These are phyloP conservation scores for Halocynthia roretzi DNA, from an alignment of 23 tunicate species.

Conservation along the genomic window DNA sequence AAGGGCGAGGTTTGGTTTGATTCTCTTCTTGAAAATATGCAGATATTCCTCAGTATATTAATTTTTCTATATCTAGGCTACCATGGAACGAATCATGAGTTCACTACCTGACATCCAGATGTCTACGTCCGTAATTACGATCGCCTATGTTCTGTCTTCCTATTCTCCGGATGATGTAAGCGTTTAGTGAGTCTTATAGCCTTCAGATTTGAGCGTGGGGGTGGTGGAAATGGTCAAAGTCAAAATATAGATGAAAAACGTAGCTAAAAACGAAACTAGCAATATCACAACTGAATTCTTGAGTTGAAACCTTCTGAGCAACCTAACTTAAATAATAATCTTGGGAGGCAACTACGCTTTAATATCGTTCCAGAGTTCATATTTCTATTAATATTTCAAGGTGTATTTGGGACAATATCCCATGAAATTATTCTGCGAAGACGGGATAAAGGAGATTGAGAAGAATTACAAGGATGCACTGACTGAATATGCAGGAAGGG, in stretches of 20 bases:
- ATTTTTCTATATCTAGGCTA: slow-evolving; percentile 1
- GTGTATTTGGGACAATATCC: slow-evolving; percentile 27
- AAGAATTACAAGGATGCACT: slow-evolving; percentile 19
- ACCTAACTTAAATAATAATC: no score
- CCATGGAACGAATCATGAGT: not conserved
- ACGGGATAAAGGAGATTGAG: not conserved
- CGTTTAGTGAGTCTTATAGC: not conserved
- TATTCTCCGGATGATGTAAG: not conserved
- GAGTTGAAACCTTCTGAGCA: no score
- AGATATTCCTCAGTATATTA: not conserved
- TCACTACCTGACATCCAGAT: slow-evolving; percentile 3
- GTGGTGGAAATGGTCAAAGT: no score
- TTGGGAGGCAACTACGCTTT: not conserved
- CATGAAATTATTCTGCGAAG: slow-evolving; percentile 12
- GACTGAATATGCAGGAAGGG: not conserved
- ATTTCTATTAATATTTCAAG: not conserved
- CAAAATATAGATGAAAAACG: no score
- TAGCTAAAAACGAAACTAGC: no score
- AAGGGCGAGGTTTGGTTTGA: slow-evolving; percentile 29
- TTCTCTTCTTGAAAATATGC: not conserved
- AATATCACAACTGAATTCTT: no score
- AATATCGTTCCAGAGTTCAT: not conserved
- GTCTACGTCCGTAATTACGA: not conserved
- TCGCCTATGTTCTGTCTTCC: slow-evolving; percentile 24
- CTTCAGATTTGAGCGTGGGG: no score